These are phyloP conservation scores for Turritopsis dohrnii DNA, from an alignment of 30 jellyfish, hydroid and myxozoan genomes.

Conservation along the genomic window DNA sequence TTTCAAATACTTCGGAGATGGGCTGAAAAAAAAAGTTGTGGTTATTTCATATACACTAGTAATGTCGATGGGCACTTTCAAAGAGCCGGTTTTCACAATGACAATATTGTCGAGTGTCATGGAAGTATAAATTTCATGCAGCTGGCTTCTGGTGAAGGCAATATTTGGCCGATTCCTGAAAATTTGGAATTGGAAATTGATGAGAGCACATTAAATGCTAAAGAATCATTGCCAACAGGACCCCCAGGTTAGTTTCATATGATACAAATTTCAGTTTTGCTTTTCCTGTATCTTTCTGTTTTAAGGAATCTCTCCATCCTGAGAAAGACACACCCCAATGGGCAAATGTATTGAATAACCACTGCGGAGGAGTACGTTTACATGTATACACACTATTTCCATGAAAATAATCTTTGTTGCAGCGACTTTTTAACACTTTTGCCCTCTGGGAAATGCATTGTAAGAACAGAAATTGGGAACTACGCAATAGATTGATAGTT, in stretches of 20 bases:
- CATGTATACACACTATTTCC: too few relatives aligned
- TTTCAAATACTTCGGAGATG: slow-evolving; percentile 45
- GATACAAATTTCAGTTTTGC: background rate
- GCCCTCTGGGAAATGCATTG: too few relatives aligned
- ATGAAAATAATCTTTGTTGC: too few relatives aligned
- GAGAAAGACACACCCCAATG: too few relatives aligned
- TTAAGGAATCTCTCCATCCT: too few relatives aligned
- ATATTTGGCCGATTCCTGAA: slow-evolving; percentile 56
- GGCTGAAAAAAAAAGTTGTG: slow-evolving; percentile 36
- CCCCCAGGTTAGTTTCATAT: slow-evolving; percentile 57
- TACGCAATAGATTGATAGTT: too few relatives aligned
- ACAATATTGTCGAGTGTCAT: slow-evolving; percentile 55
- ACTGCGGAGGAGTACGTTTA: too few relatives aligned
- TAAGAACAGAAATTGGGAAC: too few relatives aligned
- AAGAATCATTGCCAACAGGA: slow-evolving; percentile 55
- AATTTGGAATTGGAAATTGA: slow-evolving; percentile 32
- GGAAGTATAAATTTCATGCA: slow-evolving; percentile 50
- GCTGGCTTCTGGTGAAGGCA: slow-evolving; percentile 24
- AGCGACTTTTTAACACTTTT: too few relatives aligned
- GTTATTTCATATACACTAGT: slow-evolving; percentile 60
- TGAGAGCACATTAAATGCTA: slow-evolving; percentile 42
- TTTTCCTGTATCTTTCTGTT: background rate
- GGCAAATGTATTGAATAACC: too few relatives aligned
- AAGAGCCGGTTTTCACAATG: slow-evolving; percentile 57
- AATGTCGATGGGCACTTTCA: slow-evolving; percentile 85